Conservation (phyloP, 2,888 invertebrate species). For the Furcula furcula region DNA sequence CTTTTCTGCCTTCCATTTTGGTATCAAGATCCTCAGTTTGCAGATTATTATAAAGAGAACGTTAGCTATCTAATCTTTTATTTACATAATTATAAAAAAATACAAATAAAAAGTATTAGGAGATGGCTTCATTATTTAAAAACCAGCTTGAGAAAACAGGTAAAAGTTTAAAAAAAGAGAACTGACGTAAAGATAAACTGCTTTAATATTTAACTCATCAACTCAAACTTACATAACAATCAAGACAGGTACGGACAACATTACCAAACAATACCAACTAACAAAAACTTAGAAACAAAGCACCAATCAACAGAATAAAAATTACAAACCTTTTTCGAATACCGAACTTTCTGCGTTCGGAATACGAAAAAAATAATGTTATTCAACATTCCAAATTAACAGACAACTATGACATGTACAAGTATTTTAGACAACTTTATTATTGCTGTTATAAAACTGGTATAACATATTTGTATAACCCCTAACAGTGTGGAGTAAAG, state of each 20-base stretch:
- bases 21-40: too few species aligned
- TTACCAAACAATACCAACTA: slow-evolving; percentile 22
- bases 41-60: too few species aligned
- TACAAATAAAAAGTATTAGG: too few species aligned
- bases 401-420: slow-evolving; percentile 78
- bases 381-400: slow-evolving; percentile 69
- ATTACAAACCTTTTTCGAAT: slow-evolving; percentile 41
- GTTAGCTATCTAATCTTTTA: too few species aligned
- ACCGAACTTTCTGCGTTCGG: slow-evolving; percentile 61
- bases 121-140: too few species aligned
- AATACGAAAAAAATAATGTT: slow-evolving; percentile 54
- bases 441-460: slow-evolving; percentile 15
- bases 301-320: slow-evolving; percentile 53
- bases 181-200: not conserved
- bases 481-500: slow-evolving; percentile 18
- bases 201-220: not conserved
- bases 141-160: too few species aligned
- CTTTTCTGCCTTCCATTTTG: too few species aligned
- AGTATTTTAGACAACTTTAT: slow-evolving; percentile 54
- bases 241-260: not conserved
- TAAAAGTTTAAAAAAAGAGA: too few species aligned
- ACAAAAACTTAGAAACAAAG: slow-evolving; percentile 45
- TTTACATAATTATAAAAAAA: too few species aligned
- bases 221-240: slow-evolving; percentile 8
- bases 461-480: not conserved